phyloP scores from a whole-genome alignment of 1,140 invertebrate species.

The Lysiphlebus fabarum region DNA sequence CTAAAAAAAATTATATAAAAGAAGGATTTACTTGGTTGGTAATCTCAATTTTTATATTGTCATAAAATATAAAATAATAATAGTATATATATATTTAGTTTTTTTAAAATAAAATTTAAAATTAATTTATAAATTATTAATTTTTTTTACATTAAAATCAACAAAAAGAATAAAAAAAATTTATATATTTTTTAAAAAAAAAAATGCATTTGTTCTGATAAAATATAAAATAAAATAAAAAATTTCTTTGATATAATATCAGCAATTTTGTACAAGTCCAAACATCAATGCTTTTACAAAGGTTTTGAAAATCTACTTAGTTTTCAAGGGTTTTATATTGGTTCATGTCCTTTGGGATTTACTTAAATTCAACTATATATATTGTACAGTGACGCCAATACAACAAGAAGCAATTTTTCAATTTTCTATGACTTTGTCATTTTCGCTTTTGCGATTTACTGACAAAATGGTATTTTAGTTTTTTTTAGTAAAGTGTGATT shows the following conservation, averaged over 20 bases:
- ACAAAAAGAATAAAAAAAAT: no score
- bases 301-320: conserved; percentile 47
- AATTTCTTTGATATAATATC: conserved; percentile 33
- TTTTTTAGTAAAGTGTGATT: conserved; percentile 1
- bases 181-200: background rate
- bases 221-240: background rate
- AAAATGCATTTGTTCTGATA: background rate
- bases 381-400: conserved; percentile 21
- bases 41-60: conserved; percentile 53
- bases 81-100: no score
- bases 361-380: conserved; percentile 32
- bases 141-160: no score
- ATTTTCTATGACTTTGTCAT: conserved; percentile 56
- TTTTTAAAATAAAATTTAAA: no score
- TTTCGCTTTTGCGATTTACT: conserved; percentile 51
- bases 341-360: conserved; percentile 31
- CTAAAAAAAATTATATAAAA: conserved; percentile 42
- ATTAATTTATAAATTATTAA: no score
- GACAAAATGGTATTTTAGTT: conserved; percentile 52
- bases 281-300: conserved; percentile 35
- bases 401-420: conserved; percentile 51
- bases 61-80: background rate
- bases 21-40: conserved; percentile 46
- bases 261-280: conserved; percentile 26
- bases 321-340: conserved; percentile 27